Conservation (phyloP, 2,888 invertebrate species). For the Drosophila birchii region DNA sequence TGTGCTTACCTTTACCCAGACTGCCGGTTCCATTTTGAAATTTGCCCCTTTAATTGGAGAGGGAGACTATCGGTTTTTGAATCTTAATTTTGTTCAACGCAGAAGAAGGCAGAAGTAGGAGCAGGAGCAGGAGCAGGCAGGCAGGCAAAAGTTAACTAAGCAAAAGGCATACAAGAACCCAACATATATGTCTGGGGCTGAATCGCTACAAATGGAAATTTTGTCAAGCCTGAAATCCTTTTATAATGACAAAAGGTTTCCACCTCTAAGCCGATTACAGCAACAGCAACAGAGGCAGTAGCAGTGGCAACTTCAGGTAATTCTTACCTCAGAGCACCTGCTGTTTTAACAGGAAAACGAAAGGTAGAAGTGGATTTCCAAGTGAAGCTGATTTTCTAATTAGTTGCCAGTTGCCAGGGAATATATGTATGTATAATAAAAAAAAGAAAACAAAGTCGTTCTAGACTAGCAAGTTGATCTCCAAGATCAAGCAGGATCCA, state of each 20-base stretch:
- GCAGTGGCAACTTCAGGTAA: conserved; percentile 8
- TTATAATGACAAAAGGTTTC: conserved; percentile 81
- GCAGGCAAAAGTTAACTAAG: conserved; percentile 72
- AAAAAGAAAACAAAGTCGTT: no score
- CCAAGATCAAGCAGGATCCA: background rate
- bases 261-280: conserved; percentile 78
- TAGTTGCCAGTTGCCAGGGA: background rate
- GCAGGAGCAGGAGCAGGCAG: conserved; percentile 8
- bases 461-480: background rate
- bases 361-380: background rate
- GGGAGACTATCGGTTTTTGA: conserved; percentile 71
- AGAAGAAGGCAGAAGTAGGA: conserved; percentile 50
- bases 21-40: conserved; percentile 5
- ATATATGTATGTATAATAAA: no score
- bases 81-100: conserved; percentile 68
- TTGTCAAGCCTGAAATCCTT: conserved; percentile 79
- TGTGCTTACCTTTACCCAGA: conserved; percentile 14
- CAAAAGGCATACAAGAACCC: conserved; percentile 23
- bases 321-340: conserved; percentile 1
- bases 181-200: conserved; percentile 22
- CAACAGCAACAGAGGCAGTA: conserved; percentile 9
- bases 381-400: conserved; percentile 4
- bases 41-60: conserved; percentile 62
- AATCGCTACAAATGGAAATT: conserved; percentile 78
- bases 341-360: conserved; percentile 6